Conservation (phyloP, 2,797 vertebrate genomes). For the Parauchenoglanis punctatus region DNA sequence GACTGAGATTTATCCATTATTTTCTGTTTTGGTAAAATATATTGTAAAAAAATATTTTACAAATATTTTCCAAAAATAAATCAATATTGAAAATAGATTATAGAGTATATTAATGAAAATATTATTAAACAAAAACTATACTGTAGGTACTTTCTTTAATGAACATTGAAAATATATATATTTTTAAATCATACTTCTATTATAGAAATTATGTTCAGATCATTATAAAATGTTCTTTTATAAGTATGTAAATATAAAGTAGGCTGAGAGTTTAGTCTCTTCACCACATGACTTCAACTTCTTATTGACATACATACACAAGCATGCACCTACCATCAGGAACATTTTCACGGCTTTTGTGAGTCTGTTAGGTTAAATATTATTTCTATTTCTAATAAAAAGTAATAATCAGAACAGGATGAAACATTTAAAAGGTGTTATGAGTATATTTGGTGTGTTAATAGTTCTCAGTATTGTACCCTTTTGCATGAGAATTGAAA, state of each 20-base stretch:
- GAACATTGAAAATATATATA: not conserved
- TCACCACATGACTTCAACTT: not conserved
- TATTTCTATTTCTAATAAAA: not conserved
- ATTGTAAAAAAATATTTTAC: no score
- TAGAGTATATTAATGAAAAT: not conserved
- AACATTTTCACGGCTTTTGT: not conserved
- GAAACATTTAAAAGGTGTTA: not conserved
- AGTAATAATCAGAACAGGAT: not conserved
- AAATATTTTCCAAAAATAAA: not conserved
- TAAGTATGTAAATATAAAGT: not conserved
- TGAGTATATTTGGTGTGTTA: slow-evolving; percentile 4
- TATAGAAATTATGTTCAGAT: not conserved
- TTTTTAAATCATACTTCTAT: not conserved
- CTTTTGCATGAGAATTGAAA: not conserved
- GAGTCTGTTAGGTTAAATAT: not conserved
- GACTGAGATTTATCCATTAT: not conserved
- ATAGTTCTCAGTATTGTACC: not conserved
- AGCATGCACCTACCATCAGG: not conserved
- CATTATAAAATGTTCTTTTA: not conserved
- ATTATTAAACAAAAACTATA: not conserved
- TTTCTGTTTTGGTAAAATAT: not conserved
- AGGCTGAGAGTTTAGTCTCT: not conserved
- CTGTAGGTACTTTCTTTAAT: not conserved
- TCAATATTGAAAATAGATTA: not conserved
- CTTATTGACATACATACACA: not conserved